phyloP scores from a whole-genome alignment of 2,113 vertebrate genomes.

The Hippolais icterina region DNA sequence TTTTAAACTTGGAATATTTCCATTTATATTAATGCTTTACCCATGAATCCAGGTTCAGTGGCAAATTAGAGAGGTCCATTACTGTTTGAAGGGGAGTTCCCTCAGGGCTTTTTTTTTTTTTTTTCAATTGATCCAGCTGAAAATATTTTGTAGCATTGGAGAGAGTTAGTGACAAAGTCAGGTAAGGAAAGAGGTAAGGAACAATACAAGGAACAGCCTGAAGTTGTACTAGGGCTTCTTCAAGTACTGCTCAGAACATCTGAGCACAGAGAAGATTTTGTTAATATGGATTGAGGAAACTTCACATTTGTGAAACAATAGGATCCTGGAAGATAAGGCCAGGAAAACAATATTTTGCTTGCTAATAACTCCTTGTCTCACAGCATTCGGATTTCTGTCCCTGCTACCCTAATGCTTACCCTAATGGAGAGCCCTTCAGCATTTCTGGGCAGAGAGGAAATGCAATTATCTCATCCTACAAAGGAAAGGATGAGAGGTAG shows the following conservation, averaged over 20 bases:
- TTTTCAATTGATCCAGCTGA: conserved; percentile 65
- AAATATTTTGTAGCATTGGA: conserved; percentile 77
- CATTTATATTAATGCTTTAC: not conserved
- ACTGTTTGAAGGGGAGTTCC: conserved; percentile 77
- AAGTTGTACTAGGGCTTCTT: not conserved
- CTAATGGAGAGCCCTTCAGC: not conserved
- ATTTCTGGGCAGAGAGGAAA: not conserved
- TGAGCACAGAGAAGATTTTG: not conserved
- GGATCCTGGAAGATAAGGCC: not conserved
- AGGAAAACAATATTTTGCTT: not conserved
- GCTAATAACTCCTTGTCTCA: not conserved
- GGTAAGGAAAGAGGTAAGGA: conserved; percentile 70
- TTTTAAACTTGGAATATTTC: not conserved
- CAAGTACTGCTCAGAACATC: not conserved
- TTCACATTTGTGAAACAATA: not conserved
- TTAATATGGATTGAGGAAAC: not conserved
- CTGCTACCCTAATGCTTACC: not conserved
- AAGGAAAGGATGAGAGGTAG: not conserved
- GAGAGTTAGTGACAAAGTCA: conserved; percentile 79
- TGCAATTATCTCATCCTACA: not conserved
- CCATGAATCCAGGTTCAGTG: conserved; percentile 71
- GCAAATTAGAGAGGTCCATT: conserved; percentile 75
- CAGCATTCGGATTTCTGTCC: not conserved
- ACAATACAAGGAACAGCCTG: not conserved
- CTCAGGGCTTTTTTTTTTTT: conserved; percentile 74